Conservation (phyloP, 2,113 vertebrate genomes). For the Clinocottus analis region DNA sequence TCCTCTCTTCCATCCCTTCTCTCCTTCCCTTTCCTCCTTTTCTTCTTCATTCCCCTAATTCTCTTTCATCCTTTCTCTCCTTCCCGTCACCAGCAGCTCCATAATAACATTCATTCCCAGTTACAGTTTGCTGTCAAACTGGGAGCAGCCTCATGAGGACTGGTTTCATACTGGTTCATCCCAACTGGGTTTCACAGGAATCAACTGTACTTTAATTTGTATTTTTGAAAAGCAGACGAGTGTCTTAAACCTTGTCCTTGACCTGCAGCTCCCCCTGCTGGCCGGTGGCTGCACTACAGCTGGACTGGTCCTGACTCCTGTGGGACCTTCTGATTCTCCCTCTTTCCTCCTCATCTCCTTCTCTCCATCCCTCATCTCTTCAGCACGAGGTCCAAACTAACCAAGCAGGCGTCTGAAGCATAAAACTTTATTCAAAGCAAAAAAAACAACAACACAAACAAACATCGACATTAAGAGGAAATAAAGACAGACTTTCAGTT, state of each 20-base stretch:
- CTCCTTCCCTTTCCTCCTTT: too few species aligned
- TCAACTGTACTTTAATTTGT: not conserved
- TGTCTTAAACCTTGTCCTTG: too few species aligned
- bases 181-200: not conserved
- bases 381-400: not conserved
- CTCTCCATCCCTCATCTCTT: not conserved
- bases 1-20: too few species aligned
- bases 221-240: not conserved
- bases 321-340: not conserved
- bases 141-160: too few species aligned
- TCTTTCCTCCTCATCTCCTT: too few species aligned
- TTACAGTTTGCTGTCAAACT: too few species aligned
- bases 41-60: too few species aligned
- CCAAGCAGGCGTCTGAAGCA: not conserved
- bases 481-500: not conserved
- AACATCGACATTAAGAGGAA: slow-evolving; percentile 3
- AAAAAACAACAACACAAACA: slow-evolving; percentile 1
- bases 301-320: too few species aligned
- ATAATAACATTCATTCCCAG: too few species aligned
- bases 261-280: slow-evolving; percentile 45
- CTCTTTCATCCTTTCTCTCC: too few species aligned
- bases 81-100: too few species aligned
- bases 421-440: slow-evolving; percentile 44
- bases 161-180: not conserved
- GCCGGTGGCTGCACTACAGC: not conserved